Conservation (phyloP, 2,113 vertebrate species). For the Oceanodroma tethys region DNA sequence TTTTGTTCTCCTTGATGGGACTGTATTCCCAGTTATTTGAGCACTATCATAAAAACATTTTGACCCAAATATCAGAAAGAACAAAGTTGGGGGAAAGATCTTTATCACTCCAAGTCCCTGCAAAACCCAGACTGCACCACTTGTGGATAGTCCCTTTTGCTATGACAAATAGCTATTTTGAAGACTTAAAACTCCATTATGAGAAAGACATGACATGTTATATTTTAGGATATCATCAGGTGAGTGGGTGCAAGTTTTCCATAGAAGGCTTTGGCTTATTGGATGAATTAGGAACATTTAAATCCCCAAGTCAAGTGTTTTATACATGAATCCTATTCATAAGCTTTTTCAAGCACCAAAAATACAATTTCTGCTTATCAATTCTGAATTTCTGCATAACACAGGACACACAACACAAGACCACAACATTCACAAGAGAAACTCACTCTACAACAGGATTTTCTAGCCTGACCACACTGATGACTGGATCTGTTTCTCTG, state of each 20-base stretch:
- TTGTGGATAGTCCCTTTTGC: background rate
- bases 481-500: background rate
- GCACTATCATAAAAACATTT: background rate
- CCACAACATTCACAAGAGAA: background rate
- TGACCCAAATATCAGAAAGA: background rate
- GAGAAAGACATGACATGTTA: background rate
- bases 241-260: background rate
- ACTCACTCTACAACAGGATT: background rate
- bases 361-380: background rate
- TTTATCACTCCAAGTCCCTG: background rate
- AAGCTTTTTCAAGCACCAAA: background rate
- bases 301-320: background rate
- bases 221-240: background rate
- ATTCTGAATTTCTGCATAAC: background rate
- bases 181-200: background rate
- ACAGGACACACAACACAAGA: background rate
- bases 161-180: background rate
- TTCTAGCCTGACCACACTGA: background rate
- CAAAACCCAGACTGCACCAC: accelerated
- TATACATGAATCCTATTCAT: background rate
- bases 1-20: background rate
- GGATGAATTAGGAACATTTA: background rate
- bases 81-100: background rate
- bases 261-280: background rate
- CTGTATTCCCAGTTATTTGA: background rate